These are phyloP conservation scores for Poecilus cupreus DNA, from an alignment of 2,888 invertebrate species.

Conservation along the genomic window DNA sequence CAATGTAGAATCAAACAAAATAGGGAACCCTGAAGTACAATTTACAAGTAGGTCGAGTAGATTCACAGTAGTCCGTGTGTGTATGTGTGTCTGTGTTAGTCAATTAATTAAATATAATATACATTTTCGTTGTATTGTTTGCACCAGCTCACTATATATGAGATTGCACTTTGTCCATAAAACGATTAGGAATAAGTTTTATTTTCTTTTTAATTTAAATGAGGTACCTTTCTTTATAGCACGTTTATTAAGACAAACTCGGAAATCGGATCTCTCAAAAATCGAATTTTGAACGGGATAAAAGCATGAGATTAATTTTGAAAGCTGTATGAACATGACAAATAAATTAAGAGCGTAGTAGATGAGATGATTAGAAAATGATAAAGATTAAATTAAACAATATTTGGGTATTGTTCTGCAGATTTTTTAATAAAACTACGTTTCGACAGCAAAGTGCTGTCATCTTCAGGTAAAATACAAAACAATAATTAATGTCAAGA, in stretches of 20 bases:
- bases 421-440: not conserved
- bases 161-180: conserved; percentile 71
- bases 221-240: conserved; percentile 73
- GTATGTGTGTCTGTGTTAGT: conserved; percentile 24
- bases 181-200: conserved; percentile 64
- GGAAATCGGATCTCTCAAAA: conserved; percentile 16
- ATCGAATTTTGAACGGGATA: not conserved
- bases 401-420: no score
- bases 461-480: no score
- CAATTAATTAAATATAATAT: conserved; percentile 44
- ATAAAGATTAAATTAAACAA: no score
- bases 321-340: not conserved
- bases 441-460: no score
- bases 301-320: not conserved
- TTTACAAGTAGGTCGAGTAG: conserved; percentile 41
- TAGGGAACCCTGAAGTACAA: conserved; percentile 36
- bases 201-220: conserved; percentile 67
- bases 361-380: not conserved
- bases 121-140: conserved; percentile 65
- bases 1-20: conserved; percentile 13
- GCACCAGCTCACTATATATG: conserved; percentile 68
- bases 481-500: no score
- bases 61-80: conserved; percentile 28
- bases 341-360: conserved; percentile 15
- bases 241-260: conserved; percentile 65